Base-by-base conservation (phyloP, 2,888 invertebrate genomes). In the Lymantria dispar region DNA sequence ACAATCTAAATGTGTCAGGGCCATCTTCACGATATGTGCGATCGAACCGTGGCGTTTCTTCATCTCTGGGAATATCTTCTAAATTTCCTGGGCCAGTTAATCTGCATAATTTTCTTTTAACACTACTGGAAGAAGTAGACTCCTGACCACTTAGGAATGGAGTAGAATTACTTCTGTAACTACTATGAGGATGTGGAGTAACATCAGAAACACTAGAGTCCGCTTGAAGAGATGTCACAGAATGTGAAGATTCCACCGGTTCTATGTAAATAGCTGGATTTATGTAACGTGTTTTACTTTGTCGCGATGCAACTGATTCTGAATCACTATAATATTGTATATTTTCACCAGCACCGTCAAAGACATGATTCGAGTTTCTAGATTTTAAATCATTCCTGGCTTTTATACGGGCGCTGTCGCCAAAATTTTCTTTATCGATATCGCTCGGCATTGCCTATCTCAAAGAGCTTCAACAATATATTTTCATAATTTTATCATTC, bases 191-290 rank as follows among this genome's bases (percentile, higher is more conserved):
- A 54, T 91, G 91, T 0, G 91, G 91, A 0, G 91, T 91, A 31
- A 87, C 72, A 14, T 84, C 85, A 36, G 85, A 85, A 1, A 80
- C 59, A 41, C 71, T 77, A 0, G 84, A 76, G 12, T 83, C 86
- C 0, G 84, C 76, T 37, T 79, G 83, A 45, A 90, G 68, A 48
- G 88, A 89, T 47, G 85, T 86, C 55, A 82, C 87, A 0, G 91
- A 90, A 48, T 79, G 89, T 37, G 87, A 79, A 0, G 83, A 64
- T 52, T 88, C 84, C 0, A 91, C 78, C 0, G 87, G 84, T 70
- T 94, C 94, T 1, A 93, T 87, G 57, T 90, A 93, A 58, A 94
- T 93, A 7, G 94, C 93, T 0, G 94, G 91, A 71, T 94, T 94
- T 47, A 94, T 92, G 65, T 92, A 93, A 52, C 93, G 90, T 5